phyloP scores from a whole-genome alignment of 2,113 vertebrate genomes.

The Thamnophis sirtalis region DNA sequence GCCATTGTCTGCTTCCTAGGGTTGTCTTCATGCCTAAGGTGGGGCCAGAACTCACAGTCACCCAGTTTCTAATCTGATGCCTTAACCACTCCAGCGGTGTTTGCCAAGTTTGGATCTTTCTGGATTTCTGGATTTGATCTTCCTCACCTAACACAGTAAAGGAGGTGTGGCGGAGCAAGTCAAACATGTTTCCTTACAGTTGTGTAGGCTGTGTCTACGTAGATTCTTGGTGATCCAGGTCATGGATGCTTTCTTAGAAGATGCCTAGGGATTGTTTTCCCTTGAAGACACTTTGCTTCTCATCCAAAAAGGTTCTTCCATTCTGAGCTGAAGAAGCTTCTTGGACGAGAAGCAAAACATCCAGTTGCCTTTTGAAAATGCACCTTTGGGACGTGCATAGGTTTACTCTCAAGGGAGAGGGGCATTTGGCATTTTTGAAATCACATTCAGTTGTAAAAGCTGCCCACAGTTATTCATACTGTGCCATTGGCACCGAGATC shows the following conservation, averaged over 20 bases:
- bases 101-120: too few relatives aligned
- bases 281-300: too few relatives aligned
- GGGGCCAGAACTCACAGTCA: neutral
- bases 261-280: too few relatives aligned
- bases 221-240: too few relatives aligned
- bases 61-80: too few relatives aligned
- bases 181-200: neutral
- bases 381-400: neutral
- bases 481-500: neutral
- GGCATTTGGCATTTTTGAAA: neutral
- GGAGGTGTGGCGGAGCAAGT: neutral
- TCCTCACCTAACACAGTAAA: neutral
- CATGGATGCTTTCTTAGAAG: too few relatives aligned
- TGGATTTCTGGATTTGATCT: neutral
- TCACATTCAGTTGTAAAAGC: neutral
- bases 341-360: too few relatives aligned
- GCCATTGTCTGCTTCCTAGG: neutral
- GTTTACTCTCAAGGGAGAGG: neutral
- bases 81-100: neutral
- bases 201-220: neutral
- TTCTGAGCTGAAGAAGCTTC: too few relatives aligned
- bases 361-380: too few relatives aligned
- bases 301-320: too few relatives aligned
- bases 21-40: neutral
- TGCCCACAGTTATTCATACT: neutral